These are phyloP conservation scores for Wiebesia pumilae DNA, from an alignment of 1,140 invertebrate genomes.

Conservation along the genomic window DNA sequence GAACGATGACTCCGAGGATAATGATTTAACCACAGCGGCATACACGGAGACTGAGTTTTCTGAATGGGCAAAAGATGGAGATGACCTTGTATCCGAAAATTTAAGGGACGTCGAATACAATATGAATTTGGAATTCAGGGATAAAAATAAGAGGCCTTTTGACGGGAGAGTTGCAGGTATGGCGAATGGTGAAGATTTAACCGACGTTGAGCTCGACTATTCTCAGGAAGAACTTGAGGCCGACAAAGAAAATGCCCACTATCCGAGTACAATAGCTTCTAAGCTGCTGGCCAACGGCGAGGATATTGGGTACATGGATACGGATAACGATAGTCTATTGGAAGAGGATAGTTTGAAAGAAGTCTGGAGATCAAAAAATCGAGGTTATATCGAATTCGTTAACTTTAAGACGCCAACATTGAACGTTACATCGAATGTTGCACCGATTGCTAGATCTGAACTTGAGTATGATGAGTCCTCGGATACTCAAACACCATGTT, in stretches of 20 bases:
- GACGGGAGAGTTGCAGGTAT: constrained; percentile 61
- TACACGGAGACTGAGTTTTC: constrained; percentile 89
- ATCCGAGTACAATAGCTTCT: constrained; percentile 61
- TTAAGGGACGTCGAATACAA: constrained; percentile 80
- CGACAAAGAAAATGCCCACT: background rate
- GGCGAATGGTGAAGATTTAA: constrained; percentile 69
- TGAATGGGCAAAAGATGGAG: constrained; percentile 88
- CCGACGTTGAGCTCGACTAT: constrained; percentile 65
- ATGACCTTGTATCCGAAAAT: constrained; percentile 81
- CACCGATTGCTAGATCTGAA: constrained; percentile 69
- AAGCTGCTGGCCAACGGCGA: constrained; percentile 71
- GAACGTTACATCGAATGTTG: constrained; percentile 28
- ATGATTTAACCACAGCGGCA: constrained; percentile 80
- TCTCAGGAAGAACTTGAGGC: constrained; percentile 60
- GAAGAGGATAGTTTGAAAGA: constrained; percentile 78
- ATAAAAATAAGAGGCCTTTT: constrained; percentile 70
- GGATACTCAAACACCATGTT: constrained; percentile 53
- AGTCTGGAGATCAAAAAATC: constrained; percentile 76
- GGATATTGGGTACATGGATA: constrained; percentile 86
- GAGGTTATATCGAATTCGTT: constrained; percentile 83
- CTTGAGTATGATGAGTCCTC: constrained; percentile 66
- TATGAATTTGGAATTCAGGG: constrained; percentile 76
- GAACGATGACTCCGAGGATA: constrained; percentile 74
- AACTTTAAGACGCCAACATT: constrained; percentile 66
- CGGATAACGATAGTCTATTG: constrained; percentile 78